Conservation (phyloP, 1,140 invertebrate genomes). For the Melanaphis sacchari region DNA sequence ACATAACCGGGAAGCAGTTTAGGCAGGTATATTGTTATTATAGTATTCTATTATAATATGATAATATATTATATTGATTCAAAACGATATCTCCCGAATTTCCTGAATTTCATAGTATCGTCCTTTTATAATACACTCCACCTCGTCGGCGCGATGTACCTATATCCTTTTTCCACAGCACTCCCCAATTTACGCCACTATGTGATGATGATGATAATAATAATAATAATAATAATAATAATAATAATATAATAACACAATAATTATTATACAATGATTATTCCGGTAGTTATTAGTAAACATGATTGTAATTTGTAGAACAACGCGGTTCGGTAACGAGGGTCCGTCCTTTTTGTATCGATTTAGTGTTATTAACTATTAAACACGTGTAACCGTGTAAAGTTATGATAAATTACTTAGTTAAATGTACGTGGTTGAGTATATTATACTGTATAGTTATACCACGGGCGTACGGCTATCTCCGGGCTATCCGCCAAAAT, state of each 20-base stretch:
- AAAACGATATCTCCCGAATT: neutral
- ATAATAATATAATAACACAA: too few relatives aligned
- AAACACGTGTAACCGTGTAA: constrained; percentile 6
- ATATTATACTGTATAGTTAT: neutral
- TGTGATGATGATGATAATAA: too few relatives aligned
- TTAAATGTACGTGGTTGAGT: neutral
- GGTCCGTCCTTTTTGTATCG: neutral
- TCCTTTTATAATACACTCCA: neutral
- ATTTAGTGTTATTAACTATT: constrained; percentile 1
- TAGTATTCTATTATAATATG: too few relatives aligned
- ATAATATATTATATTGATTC: neutral
- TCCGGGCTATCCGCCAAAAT: neutral
- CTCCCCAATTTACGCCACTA: neutral
- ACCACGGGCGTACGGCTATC: too few relatives aligned
- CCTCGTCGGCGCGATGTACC: too few relatives aligned
- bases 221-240: neutral
- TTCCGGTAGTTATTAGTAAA: neutral
- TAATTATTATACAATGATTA: neutral
- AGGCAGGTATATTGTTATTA: too few relatives aligned
- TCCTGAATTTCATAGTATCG: neutral
- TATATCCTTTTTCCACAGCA: neutral
- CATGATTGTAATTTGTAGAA: neutral
- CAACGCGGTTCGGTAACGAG: neutral
- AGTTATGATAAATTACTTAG: neutral
- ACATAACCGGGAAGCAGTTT: too few relatives aligned